Evolutionary conservation across 2,888 invertebrate species (phyloP), one percentile per base, ranked within the genome.

Genomic region (Cremastinae sp.): DNA sequence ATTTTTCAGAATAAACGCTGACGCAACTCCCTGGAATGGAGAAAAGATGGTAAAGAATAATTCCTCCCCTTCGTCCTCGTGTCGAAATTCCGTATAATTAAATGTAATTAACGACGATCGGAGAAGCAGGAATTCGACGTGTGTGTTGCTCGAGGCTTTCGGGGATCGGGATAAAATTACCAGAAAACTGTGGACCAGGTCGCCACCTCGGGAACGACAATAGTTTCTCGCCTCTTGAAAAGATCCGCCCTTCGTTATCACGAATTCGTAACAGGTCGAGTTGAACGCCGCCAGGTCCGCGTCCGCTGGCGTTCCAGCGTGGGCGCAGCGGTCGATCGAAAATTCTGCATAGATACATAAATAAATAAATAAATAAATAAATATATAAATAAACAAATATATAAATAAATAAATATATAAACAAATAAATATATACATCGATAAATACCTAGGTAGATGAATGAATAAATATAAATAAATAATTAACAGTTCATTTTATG

Each of bases 181-280:
- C 91, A 92, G 91, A 86, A 94, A 93, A 7, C 93, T 93, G 80
- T 95, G 94, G 62, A 93, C 94, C 78, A 95, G 90, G 84, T 95
- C 95, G 0, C 95, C 94, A 81, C 95, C 95, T 70, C 94, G 93
- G 4, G 93, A 91, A 81, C 93, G 92, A 87, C 97, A 97, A 84
- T 95, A 94, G 70, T 91, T 91, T 71, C 95, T 92, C 0, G 97
- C 96, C 71, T 95, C 94, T 58, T 94, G 94, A 87, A 96, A 97
- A 41, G 95, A 95, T 54, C 94, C 95, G 0, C 97, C 97, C 81
- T 94, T 94, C 54, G 93, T 93, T 20, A 95, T 94, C 82, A 95
- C 94, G 87, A 97, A 97, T 88, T 97, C 97, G 89, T 96, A 97
- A 87, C 97, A 97, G 59, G 94, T 96, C 76, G 95, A 92, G 43